phyloP scores from a whole-genome alignment of 2,797 vertebrate genomes.

The Pangasius djambal region DNA sequence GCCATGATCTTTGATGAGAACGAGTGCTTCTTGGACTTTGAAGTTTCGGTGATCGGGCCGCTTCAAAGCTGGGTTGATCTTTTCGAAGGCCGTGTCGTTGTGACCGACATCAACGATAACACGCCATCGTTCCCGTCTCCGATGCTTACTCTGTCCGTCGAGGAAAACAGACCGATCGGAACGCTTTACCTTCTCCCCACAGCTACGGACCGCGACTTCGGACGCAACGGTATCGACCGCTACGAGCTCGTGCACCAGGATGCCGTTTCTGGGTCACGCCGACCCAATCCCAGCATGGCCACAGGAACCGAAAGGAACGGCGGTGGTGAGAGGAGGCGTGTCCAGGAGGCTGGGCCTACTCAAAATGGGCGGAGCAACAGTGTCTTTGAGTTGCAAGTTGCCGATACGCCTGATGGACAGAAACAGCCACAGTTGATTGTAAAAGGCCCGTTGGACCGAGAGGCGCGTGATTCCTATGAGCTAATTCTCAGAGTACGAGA shows the following conservation, averaged over 20 bases:
- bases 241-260: constrained; percentile 89
- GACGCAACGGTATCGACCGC: constrained; percentile 92
- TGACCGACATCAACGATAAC: constrained; percentile 97
- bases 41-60: constrained; percentile 95
- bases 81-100: constrained; percentile 92
- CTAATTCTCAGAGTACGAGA: constrained; percentile 90
- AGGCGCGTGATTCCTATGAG: constrained; percentile 92
- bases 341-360: constrained; percentile 65
- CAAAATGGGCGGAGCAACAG: constrained; percentile 79
- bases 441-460: constrained; percentile 91
- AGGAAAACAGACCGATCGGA: constrained; percentile 95
- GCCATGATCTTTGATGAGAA: constrained; percentile 99
- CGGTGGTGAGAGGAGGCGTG: constrained; percentile 71
- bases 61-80: constrained; percentile 98
- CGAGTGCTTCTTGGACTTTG: constrained; percentile 96
- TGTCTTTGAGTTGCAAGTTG: constrained; percentile 95
- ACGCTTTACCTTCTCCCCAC: constrained; percentile 96
- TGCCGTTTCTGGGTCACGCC: constrained; percentile 55
- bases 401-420: constrained; percentile 93
- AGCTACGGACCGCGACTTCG: constrained; percentile 93
- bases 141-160: constrained; percentile 94
- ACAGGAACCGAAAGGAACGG: constrained; percentile 57
- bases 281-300: constrained; percentile 62
- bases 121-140: constrained; percentile 95
- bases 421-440: constrained; percentile 97